Base-by-base conservation (phyloP, 2,113 vertebrate species). In the Zingel zingel region DNA sequence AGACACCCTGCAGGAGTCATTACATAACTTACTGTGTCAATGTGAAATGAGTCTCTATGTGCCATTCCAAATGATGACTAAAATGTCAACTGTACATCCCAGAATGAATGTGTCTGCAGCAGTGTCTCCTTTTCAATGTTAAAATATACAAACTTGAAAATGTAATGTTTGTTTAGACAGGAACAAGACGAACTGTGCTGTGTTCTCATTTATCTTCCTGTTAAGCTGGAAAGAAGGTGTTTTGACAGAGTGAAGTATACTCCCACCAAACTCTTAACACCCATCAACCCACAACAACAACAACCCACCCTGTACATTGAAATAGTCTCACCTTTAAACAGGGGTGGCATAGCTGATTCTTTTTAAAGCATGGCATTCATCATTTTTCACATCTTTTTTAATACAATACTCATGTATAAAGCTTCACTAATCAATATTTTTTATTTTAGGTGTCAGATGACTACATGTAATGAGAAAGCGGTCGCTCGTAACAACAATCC, bases 121-220 rank as follows among this genome's bases (percentile, higher is more conserved):
- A 12, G 30, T 25, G 69, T 67, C 7, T 27, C 80, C 62, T 72
- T 80, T 75, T 77, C 56, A 61, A 54, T 62, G 67, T 74, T 80
- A 50, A 66, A 84, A 77, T 75, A 66, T 27, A 75, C 56, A 86
- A 75, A 56, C 66, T 33, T 57, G 30, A 58, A 74, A 80, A 71
- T 61, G 51, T 54, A 50, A 61, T 74, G 75, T 54, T 77, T 83
- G 77, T 85, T 89, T 79, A 47, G 85, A 87, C 73, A 76, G 51
- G 25, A 74, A 36, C 6, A 45, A 81, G 84, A 85, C 54, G 64
- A 58, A 77, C 68, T 57, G 69, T 48, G 43, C 36, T 21, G 5
- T 73, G 84, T 77, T 72, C 39, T 66, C 53, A 70, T 76, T 76
- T 78, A 39, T 84, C 70, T 62, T 74, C 51, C 39, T 48, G 21